phyloP scores from a whole-genome alignment of 2,113 vertebrate genomes.

The Paraplagusia blochii region DNA sequence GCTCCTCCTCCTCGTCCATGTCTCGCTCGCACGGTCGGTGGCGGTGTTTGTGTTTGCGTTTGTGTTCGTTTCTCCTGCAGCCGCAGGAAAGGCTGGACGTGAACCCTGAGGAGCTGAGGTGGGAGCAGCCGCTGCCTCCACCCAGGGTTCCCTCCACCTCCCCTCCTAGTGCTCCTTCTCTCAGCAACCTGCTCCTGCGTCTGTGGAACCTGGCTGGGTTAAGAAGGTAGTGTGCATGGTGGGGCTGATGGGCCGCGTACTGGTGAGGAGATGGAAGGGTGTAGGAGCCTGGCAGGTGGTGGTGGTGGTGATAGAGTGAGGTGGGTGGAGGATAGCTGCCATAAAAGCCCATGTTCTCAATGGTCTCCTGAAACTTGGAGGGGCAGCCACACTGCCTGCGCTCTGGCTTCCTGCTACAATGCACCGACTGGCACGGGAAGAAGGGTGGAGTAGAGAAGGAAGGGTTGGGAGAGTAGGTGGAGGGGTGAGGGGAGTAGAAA shows the following conservation, averaged over 20 bases:
- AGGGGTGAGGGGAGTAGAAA: constrained; percentile 88
- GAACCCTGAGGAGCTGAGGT: constrained; percentile 76
- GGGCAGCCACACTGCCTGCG: constrained; percentile 89
- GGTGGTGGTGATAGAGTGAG: constrained; percentile 87
- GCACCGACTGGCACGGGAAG: constrained; percentile 83
- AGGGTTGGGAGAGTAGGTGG: constrained; percentile 52
- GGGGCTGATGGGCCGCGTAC: constrained; percentile 69
- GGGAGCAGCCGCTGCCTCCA: constrained; percentile 74
- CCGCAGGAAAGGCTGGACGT: constrained; percentile 83
- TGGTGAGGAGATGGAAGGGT: constrained; percentile 76
- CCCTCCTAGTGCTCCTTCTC: constrained; percentile 84
- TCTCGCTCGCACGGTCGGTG: constrained; percentile 60
- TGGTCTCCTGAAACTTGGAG: constrained; percentile 88
- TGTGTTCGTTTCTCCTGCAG: constrained; percentile 83
- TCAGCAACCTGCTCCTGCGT: constrained; percentile 87
- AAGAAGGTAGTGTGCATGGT: constrained; percentile 87
- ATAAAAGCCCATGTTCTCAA: constrained; percentile 91
- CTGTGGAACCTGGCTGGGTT: constrained; percentile 94
- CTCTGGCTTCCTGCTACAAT: constrained; percentile 87
- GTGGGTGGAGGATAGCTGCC: constrained; percentile 87
- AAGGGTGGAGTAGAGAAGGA: constrained; percentile 75
- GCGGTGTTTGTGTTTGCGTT: constrained; percentile 69
- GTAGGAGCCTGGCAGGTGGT: constrained; percentile 71
- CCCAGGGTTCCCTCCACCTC: constrained; percentile 49
- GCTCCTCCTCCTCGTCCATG: constrained; percentile 57